Percentiles rank a stretch among this genome's conserved stretches.
phyloP scores from a whole-genome alignment of 2,797 vertebrate species.

The Sebastes trivittatus region DNA sequence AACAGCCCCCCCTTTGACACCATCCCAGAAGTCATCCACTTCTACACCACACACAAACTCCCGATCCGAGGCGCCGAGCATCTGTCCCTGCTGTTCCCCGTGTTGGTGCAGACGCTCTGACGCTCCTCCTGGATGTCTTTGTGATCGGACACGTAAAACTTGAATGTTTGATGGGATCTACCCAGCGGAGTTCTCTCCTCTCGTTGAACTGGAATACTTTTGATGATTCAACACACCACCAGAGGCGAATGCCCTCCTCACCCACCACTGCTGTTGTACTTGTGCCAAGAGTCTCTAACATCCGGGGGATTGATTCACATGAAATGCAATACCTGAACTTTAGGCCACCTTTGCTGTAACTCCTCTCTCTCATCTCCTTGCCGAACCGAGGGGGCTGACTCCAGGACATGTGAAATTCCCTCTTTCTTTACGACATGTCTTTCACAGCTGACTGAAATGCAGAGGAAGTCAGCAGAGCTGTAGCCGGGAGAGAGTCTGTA shows the following conservation, averaged over 20 bases:
- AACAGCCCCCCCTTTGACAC: slow-evolving; percentile 90
- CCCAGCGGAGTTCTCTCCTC: slow-evolving; percentile 3
- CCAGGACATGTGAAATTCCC: slow-evolving; percentile 18
- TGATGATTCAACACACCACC: slow-evolving; percentile 23
- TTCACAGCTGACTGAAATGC: slow-evolving; percentile 28
- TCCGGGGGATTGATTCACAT: slow-evolving; percentile 47
- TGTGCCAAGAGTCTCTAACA: slow-evolving; percentile 53
- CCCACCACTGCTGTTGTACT: slow-evolving; percentile 42
- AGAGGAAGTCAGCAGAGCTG: not conserved
- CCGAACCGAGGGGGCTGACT: slow-evolving; percentile 5
- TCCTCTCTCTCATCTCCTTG: slow-evolving; percentile 17
- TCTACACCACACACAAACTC: slow-evolving; percentile 90
- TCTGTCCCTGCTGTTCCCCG: slow-evolving; percentile 90
- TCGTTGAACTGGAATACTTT: slow-evolving; percentile 20
- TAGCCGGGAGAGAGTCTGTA: slow-evolving; percentile 1
- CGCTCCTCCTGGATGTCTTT: slow-evolving; percentile 1
- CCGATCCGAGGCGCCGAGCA: slow-evolving; percentile 90
- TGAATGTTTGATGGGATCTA: slow-evolving; percentile 58
- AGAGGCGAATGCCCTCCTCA: slow-evolving; percentile 7
- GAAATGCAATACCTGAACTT: slow-evolving; percentile 61
- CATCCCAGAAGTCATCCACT: slow-evolving; percentile 88
- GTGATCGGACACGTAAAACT: slow-evolving; percentile 34
- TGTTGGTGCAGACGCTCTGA: slow-evolving; percentile 85
- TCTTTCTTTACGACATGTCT: slow-evolving; percentile 25
- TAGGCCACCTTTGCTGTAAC: slow-evolving; percentile 37